A percentile compares a stretch with the other conserved stretches of the same genome.
phyloP scores from a whole-genome alignment of 1,140 invertebrate genomes.

The Lepidostoma basale region DNA sequence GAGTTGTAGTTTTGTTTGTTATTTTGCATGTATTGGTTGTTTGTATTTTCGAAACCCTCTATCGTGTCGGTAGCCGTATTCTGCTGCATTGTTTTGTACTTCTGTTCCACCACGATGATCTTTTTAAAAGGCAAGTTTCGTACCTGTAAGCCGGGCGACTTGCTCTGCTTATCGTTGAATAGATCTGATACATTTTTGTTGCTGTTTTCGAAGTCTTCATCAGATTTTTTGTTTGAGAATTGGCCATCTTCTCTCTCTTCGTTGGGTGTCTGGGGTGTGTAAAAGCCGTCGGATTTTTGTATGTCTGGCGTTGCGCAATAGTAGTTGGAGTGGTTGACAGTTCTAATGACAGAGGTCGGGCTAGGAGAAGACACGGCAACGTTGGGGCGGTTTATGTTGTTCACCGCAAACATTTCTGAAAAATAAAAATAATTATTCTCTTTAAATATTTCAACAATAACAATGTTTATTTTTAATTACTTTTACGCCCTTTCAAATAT shows the following conservation, averaged over 20 bases:
- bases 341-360: slow-evolving; percentile 55
- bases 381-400: slow-evolving; percentile 41
- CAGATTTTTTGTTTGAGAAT: slow-evolving; percentile 13
- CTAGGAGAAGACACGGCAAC: slow-evolving; percentile 55
- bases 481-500: too few relatives aligned
- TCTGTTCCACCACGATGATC: slow-evolving; percentile 32
- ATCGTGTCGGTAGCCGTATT: not conserved
- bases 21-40: not conserved
- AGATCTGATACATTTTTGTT: slow-evolving; percentile 27
- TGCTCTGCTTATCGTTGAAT: slow-evolving; percentile 31
- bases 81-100: slow-evolving; percentile 23
- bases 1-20: not conserved
- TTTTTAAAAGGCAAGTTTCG: slow-evolving; percentile 39
- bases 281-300: slow-evolving; percentile 1
- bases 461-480: too few relatives aligned
- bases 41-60: not conserved
- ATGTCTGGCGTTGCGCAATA: slow-evolving; percentile 49
- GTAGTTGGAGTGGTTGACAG: slow-evolving; percentile 57
- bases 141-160: slow-evolving; percentile 9
- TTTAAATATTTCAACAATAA: too few relatives aligned
- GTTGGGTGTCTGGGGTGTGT: not conserved
- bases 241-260: not conserved
- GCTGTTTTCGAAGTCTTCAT: slow-evolving; percentile 28
- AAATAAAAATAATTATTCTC: slow-evolving; percentile 2
- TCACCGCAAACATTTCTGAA: slow-evolving; percentile 17